Percentiles rank a stretch among this genome's conserved stretches.
phyloP scores from a whole-genome alignment of 2,113 vertebrate genomes.

The Etheostoma spectabile region DNA sequence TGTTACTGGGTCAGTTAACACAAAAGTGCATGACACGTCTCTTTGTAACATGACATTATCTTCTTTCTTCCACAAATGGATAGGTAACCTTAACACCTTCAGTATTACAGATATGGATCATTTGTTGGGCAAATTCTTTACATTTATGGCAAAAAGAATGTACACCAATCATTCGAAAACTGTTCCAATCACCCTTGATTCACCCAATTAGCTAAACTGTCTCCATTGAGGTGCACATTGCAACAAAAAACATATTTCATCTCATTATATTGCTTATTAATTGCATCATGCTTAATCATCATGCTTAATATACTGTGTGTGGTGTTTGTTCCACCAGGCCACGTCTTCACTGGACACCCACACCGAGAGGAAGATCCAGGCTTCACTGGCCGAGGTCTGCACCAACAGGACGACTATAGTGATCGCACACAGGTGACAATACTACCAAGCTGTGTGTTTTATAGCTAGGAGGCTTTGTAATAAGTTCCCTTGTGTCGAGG shows the following conservation, averaged over 20 bases:
- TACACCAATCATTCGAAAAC: too few relatives aligned
- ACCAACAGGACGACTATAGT: constrained; percentile 88
- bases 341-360: constrained; percentile 92
- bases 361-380: constrained; percentile 92
- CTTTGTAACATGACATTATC: too few relatives aligned
- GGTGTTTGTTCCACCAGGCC: constrained; percentile 79
- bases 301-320: neutral
- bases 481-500: neutral
- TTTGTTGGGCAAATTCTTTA: too few relatives aligned
- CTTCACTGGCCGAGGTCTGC: constrained; percentile 90
- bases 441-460: neutral
- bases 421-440: constrained; percentile 90
- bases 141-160: too few relatives aligned
- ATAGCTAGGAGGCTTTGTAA: neutral
- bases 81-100: too few relatives aligned
- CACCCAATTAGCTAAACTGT: neutral
- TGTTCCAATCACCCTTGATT: too few relatives aligned
- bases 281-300: neutral
- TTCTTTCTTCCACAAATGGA: too few relatives aligned
- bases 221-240: neutral
- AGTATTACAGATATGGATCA: too few relatives aligned
- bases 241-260: neutral
- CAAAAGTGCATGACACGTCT: too few relatives aligned
- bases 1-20: too few relatives aligned
- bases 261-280: neutral